phyloP scores from a whole-genome alignment of 2,888 invertebrate species.

The Keiferia lycopersicella region DNA sequence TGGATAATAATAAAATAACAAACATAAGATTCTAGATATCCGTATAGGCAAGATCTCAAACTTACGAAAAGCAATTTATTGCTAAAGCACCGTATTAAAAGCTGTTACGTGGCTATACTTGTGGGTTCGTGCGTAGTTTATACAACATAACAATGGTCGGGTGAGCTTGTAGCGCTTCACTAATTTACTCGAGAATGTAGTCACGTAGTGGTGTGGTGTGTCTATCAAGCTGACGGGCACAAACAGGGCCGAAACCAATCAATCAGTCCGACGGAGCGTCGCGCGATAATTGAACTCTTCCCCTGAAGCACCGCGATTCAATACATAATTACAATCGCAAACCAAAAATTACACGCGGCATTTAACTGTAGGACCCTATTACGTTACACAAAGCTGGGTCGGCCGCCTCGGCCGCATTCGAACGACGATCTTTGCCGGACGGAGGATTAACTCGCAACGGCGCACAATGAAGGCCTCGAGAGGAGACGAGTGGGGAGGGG shows the following conservation, averaged over 20 bases:
- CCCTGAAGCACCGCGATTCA: slow-evolving; percentile 65
- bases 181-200: slow-evolving; percentile 61
- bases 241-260: slow-evolving; percentile 71
- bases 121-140: background rate
- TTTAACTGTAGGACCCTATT: slow-evolving; percentile 75
- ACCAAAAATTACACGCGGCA: slow-evolving; percentile 78
- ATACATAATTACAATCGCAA: slow-evolving; percentile 79
- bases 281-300: slow-evolving; percentile 77
- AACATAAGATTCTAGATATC: too few species aligned
- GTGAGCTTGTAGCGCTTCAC: slow-evolving; percentile 53
- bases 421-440: slow-evolving; percentile 73
- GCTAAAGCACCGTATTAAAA: background rate
- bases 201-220: slow-evolving; percentile 55
- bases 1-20: too few species aligned
- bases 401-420: slow-evolving; percentile 62
- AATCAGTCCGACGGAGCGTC: slow-evolving; percentile 70
- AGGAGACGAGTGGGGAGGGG: slow-evolving; percentile 67
- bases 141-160: slow-evolving; percentile 36
- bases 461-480: slow-evolving; percentile 70
- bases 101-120: slow-evolving; percentile 14
- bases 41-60: background rate
- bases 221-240: slow-evolving; percentile 66
- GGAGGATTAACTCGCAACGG: slow-evolving; percentile 72
- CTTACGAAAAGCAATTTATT: background rate
- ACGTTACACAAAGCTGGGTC: slow-evolving; percentile 72